phyloP scores from a whole-genome alignment of 2,888 invertebrate species.

The Spodoptera littoralis region DNA sequence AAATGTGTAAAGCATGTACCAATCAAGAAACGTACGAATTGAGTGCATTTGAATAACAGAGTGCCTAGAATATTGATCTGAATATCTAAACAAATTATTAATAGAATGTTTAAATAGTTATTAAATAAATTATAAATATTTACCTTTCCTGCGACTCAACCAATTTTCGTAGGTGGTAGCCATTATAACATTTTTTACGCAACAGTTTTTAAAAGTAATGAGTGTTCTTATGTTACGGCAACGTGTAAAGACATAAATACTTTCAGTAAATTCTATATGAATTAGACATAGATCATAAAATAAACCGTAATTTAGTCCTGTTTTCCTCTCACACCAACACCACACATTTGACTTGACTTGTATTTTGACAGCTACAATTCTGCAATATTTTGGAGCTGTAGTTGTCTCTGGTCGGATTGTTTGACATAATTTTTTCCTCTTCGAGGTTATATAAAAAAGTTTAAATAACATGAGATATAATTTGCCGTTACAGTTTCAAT shows the following conservation, averaged over 20 bases:
- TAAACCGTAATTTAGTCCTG: slow-evolving; percentile 71
- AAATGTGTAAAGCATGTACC: slow-evolving; percentile 57
- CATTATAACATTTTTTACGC: slow-evolving; percentile 82
- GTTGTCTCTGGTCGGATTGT: slow-evolving; percentile 32
- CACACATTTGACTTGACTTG: slow-evolving; percentile 61
- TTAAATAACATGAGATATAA: background rate
- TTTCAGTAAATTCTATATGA: slow-evolving; percentile 55
- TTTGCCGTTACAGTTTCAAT: no score
- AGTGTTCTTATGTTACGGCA: slow-evolving; percentile 44
- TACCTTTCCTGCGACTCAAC: slow-evolving; percentile 86
- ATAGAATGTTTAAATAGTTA: slow-evolving; percentile 14
- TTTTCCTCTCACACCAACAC: slow-evolving; percentile 69
- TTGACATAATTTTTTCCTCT: background rate
- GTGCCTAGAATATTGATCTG: background rate
- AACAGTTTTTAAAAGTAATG: slow-evolving; percentile 44
- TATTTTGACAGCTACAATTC: slow-evolving; percentile 44
- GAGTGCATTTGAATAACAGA: slow-evolving; percentile 1
- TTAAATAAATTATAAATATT: slow-evolving; percentile 61
- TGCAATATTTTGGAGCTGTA: slow-evolving; percentile 22
- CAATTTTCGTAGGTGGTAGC: slow-evolving; percentile 82
- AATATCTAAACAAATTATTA: slow-evolving; percentile 5
- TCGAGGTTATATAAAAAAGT: background rate
- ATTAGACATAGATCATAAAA: slow-evolving; percentile 64
- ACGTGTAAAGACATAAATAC: slow-evolving; percentile 51
- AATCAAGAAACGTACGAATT: slow-evolving; percentile 18